Base-by-base conservation (phyloP, 2,888 invertebrate genomes). In the Trachelus tabidus region DNA sequence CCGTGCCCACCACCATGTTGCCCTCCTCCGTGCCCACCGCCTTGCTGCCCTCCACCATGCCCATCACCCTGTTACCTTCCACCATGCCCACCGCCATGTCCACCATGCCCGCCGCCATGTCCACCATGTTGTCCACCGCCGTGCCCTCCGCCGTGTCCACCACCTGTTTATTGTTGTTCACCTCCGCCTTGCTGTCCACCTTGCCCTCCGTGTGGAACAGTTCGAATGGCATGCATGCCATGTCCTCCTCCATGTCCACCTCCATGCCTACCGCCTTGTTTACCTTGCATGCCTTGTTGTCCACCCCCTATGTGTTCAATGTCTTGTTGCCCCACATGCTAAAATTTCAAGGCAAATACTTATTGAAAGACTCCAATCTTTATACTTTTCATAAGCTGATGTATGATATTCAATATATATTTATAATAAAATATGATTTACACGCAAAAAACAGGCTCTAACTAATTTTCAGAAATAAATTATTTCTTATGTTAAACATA, bases 51-150 rank as follows among this genome's bases (percentile, higher is more conserved):
- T 23, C 75, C 79, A 15, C 73, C 77, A 31, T 80, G 78, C 71
- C 77, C 81, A 11, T 76, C 82, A 78, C 82, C 89, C 31, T 92
- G 92, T 83, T 91, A 91, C 80, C 92, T 92, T 82, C 89, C 34
- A 34, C 69, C 77, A n/a, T 80, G 78, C 69, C 77, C 81, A 11
- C 77, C 82, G 78, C 82, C 89, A 30, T 92, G 92, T 83, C 92
- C 92, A 82, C 89, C 34, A 34, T 89, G 87, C 34, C 76, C 76
- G 15, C 73, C 76, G 23, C 75, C 75, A 23, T 11, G 37, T 40
- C 77, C 74, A 69, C 69, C 69, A 33, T 30, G 30, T 30, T 69
- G 69, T 11, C 69, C 69, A 69, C 30, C 69, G 12, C 69, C 69
- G 4, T 69, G 69, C 69, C 69, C 78, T 15, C 77, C 79, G 4